Base-by-base conservation (phyloP, 2,113 vertebrate species). In the Syngnathoides biaculeatus region DNA sequence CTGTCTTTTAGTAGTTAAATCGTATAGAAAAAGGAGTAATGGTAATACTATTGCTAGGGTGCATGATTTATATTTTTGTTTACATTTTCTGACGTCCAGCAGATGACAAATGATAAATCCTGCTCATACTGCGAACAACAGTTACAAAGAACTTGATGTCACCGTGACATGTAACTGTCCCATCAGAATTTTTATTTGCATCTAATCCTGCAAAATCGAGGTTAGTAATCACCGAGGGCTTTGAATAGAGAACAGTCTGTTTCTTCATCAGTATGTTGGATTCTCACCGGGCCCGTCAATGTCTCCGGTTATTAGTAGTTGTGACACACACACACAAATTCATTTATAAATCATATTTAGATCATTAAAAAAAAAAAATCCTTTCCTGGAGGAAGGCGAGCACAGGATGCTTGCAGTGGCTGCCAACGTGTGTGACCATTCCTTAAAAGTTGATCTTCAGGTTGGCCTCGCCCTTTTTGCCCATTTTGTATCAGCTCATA, bases 241-340 rank as follows among this genome's bases (percentile, higher is more conserved):
- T 22, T 64, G 62, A 74, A 79, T 67, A 64, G 68, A 85, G 67
- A 87, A 77, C 84, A 85, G 80, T 48, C 66, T 69, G 74, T 82
- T 67, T 87, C 74, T 45, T 78, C 68, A 74, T 74, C 53, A 67
- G 65, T 72, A 80, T 70, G 79, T 79, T 73, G 59, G 75, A 82
- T 26, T 87, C 87, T 86, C 85, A 70, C 45, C 72, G 77, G 83
- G 89, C 86, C 79, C 71, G 68, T 80, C 80, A 79, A 74, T 81
- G 79, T 83, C 80, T 88, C 71, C 85, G 80, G 81, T 87, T 87
- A 79, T 90, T 90, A 87, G 89, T 88, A 88, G 69, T 84, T 89
- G 83, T 80, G 79, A 79, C 42, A 42, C 75, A 79, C 73, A 48
- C 77, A 3, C 0, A 47, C 19, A 17, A 80, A 86, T 64, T 80